phyloP scores from a whole-genome alignment of 2,888 invertebrate genomes.

The Campaea margaritaria region DNA sequence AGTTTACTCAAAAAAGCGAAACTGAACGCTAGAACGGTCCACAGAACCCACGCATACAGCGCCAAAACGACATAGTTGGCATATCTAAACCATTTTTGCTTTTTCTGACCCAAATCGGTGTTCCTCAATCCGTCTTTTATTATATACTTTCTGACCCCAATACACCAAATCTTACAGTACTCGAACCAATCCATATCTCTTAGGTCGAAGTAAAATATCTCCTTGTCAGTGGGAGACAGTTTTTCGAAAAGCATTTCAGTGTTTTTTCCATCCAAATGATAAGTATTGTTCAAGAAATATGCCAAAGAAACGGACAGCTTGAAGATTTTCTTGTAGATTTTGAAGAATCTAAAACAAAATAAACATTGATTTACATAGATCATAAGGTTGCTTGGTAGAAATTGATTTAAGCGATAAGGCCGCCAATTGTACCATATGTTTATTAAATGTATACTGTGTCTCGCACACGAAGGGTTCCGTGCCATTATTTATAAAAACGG shows the following conservation, averaged over 20 bases:
- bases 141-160: conserved; percentile 46
- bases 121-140: conserved; percentile 41
- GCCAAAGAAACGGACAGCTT: conserved; percentile 31
- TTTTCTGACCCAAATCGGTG: conserved; percentile 36
- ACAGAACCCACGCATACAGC: conserved; percentile 16
- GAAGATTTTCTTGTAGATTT: conserved; percentile 46
- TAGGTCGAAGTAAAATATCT: conserved; percentile 46
- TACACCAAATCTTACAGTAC: conserved; percentile 39
- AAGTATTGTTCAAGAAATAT: conserved; percentile 44
- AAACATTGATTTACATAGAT: too few species aligned
- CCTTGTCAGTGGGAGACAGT: conserved; percentile 41
- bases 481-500: too few species aligned
- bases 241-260: conserved; percentile 33
- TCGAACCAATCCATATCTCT: conserved; percentile 40
- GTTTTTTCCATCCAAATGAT: conserved; percentile 47
- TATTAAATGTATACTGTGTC: too few species aligned
- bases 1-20: too few species aligned
- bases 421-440: too few species aligned
- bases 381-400: too few species aligned
- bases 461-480: too few species aligned
- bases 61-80: conserved; percentile 27
- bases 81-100: conserved; percentile 41
- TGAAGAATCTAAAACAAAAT: conserved; percentile 43
- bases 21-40: not conserved
- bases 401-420: too few species aligned